Evolutionary conservation across 2,113 vertebrate species (phyloP), one percentile per base, ranked within the genome.

Genomic region (Hippopotamus amphibius): DNA sequence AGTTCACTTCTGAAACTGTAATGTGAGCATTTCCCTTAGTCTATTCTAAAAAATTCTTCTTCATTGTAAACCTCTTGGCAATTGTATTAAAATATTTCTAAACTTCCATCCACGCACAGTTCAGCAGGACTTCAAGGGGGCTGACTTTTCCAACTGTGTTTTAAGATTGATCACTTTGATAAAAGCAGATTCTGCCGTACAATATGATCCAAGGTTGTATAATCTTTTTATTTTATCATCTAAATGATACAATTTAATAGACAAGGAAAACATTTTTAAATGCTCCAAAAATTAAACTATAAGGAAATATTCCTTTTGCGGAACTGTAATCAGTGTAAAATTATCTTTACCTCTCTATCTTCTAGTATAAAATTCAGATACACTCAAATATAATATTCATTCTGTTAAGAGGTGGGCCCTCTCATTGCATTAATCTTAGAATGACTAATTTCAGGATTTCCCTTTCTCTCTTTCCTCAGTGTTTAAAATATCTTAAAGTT

Each of bases 21-120:
- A 72, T 0, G 37, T 48, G 22, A 41, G 14, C 71, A 69, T 83
- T 81, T 96, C 33, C 28, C 76, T 93, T 9, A 84, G 95, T 24
- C 82, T 71, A 65, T 71, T 50, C 94, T 96, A 53, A 74, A 41
- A 82, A 66, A 92, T 95, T 97, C 89, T 81, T 63, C 65, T 82
- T 90, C 57, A 33, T 53, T 10, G 24, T 12, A 94, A 96, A 57
- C 74, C 10, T 95, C 63, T 66, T 68, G 97, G 71, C 68, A 79
- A 80, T 19, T 53, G 33, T 53, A 94, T 48, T 87, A 50, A 96
- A 77, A 93, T 37, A 79, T 41, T 88, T 91, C 92, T 12, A 92
- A 91, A 90, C 53, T 77, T 66, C 90, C 55, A 68, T 41, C 57
- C 53, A 24, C 2, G 33, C 48, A 53, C 4, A 1, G 82, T 48